Conservation (phyloP, 2,113 vertebrate genomes). For the Leucopsar rothschildi region DNA sequence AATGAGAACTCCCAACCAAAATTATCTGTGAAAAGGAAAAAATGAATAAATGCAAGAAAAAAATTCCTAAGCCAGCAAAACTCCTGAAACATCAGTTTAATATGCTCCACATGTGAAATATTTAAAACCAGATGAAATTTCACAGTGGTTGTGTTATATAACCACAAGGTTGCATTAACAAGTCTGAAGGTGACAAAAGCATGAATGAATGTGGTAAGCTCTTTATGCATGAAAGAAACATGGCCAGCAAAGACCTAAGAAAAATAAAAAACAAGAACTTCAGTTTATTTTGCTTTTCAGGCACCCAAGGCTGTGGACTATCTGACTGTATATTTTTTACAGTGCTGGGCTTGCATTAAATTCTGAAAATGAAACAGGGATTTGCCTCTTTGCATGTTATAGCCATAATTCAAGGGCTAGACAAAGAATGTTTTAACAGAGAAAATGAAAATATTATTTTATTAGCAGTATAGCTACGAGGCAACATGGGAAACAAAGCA, state of each 20-base stretch:
- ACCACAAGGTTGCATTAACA: conserved; percentile 10
- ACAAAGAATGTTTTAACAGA: conserved; percentile 12
- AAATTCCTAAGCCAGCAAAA: neutral
- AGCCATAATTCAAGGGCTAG: neutral
- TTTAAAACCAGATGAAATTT: conserved; percentile 3
- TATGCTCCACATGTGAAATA: neutral
- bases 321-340: neutral
- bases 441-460: conserved; percentile 19
- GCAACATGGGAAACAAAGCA: neutral
- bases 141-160: neutral
- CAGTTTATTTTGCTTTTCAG: neutral
- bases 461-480: neutral
- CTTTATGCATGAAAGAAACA: neutral
- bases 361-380: neutral
- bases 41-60: neutral
- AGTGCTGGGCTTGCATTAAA: neutral
- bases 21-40: neutral
- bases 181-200: conserved; percentile 38
- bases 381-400: neutral
- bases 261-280: neutral
- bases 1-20: neutral
- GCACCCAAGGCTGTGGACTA: neutral
- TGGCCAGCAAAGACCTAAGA: neutral
- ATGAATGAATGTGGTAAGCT: neutral
- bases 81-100: neutral